Evolutionary conservation across 2,113 vertebrate genomes (phyloP), one percentile per base, ranked within the genome.

Genomic region (Indri indri): DNA sequence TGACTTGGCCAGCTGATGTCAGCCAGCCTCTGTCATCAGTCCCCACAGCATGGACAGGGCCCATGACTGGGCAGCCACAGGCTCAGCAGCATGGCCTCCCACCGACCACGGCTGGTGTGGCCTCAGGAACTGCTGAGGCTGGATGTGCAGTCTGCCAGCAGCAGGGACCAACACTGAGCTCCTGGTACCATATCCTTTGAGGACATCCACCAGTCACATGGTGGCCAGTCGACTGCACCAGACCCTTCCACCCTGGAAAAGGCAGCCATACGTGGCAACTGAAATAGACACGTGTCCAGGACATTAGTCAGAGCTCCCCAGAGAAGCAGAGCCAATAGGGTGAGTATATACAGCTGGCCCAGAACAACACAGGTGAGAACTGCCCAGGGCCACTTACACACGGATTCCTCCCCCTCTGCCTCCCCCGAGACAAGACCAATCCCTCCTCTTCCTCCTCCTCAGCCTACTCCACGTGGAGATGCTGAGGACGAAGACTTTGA

Each of bases 181-280:
- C 63, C 88, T 23, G 68, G 8, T 9, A 0, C 1, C 0, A 3
- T 0, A 9, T 2, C 37, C 12, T 34, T 50, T 16, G 47, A 40
- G 16, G 37, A 63, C n/a, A 13, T 11, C 50, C 20, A 0, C 23
- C 63, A 30, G 66, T 37, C 18, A 7, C 45, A 0, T 1, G 20
- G 57, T 40, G 74, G 34, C 52, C 59, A 52, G 11, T 0, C 0
- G 77, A 59, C 47, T 3, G 0, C 17, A 1, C 1, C 1, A 25
- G 12, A 23, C 23, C 50, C 79, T 32, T 32, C 79, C 6, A 14
- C 32, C 6, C 76, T 8, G 40, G 79, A 76, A 74, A 47, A 73
- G 70, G 22, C 63, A 16, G n/a, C 7, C 2, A 8, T 66, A 47
- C 23, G 16, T 66, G 40, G 5, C 30, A 27, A 6, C 8, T 23